Percentiles rank a stretch among this genome's conserved stretches.
Conservation (phyloP, 2,113 vertebrate genomes). For the Misgurnus mizolepis region DNA sequence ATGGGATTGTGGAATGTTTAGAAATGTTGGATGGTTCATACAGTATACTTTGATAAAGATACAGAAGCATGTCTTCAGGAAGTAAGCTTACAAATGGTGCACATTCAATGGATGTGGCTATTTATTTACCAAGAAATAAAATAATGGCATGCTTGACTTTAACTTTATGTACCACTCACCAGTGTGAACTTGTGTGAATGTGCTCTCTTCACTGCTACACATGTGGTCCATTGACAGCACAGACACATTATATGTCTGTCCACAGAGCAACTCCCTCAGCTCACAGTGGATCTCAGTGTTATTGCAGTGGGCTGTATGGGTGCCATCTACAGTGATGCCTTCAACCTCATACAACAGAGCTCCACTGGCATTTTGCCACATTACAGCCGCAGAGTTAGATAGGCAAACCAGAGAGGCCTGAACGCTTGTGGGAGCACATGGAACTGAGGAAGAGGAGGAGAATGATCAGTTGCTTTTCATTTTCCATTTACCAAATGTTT, state of each 20-base stretch:
- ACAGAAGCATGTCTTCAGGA: too few relatives aligned
- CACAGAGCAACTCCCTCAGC: constrained; percentile 65
- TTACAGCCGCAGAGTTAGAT: constrained; percentile 64
- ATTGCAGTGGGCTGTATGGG: constrained; percentile 58
- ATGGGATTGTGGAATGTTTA: too few relatives aligned
- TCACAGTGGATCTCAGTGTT: constrained; percentile 64
- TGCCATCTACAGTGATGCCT: constrained; percentile 56
- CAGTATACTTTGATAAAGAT: too few relatives aligned
- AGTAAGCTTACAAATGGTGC: too few relatives aligned
- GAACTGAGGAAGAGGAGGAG: constrained; percentile 57
- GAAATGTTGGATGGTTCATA: too few relatives aligned
- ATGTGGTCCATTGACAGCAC: constrained; percentile 57
- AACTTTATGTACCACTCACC: constrained; percentile 59
- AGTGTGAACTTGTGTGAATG: constrained; percentile 55
- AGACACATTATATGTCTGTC: constrained; percentile 68
- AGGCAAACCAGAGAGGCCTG: constrained; percentile 61
- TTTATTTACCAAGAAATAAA: too few relatives aligned
- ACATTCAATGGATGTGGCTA: too few relatives aligned
- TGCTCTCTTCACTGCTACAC: constrained; percentile 62
- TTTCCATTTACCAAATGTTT: too few relatives aligned
- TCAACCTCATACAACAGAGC: constrained; percentile 60
- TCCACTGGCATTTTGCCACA: constrained; percentile 68
- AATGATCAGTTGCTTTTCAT: background rate
- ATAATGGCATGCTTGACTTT: too few relatives aligned
- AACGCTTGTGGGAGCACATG: constrained; percentile 68